Evolutionary conservation across 2,888 invertebrate species (phyloP).

Genomic region (Noctua comes): DNA sequence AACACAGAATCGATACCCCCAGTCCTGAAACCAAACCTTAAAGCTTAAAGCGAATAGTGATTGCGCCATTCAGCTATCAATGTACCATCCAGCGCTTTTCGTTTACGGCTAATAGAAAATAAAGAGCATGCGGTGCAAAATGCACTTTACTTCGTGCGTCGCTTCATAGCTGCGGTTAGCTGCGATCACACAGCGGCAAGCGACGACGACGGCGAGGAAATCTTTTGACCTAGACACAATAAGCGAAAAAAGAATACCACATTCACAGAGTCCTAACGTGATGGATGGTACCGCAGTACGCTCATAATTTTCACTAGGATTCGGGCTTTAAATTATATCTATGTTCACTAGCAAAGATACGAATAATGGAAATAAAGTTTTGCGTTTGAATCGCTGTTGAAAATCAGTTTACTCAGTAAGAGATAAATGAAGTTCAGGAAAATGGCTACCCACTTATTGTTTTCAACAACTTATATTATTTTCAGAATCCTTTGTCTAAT

Average conservation of each 20-base stretch:
- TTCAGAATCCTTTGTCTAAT: slow-evolving; percentile 2
- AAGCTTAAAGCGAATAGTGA: slow-evolving; percentile 24
- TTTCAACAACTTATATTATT: not conserved
- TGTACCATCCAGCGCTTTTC: slow-evolving; percentile 56
- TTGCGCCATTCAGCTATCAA: slow-evolving; percentile 45
- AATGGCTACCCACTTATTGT: not conserved
- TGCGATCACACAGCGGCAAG: slow-evolving; percentile 57
- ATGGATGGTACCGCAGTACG: slow-evolving; percentile 41
- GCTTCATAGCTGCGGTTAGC: slow-evolving; percentile 63
- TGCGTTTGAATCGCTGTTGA: not conserved
- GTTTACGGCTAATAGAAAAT: slow-evolving; percentile 60
- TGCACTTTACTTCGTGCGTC: slow-evolving; percentile 64
- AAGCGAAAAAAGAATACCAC: slow-evolving; percentile 41
- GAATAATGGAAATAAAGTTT: slow-evolving; percentile 17
- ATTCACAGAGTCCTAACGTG: slow-evolving; percentile 19
- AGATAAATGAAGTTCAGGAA: slow-evolving; percentile 3
- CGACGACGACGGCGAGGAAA: slow-evolving; percentile 55
- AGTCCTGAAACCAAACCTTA: slow-evolving; percentile 21
- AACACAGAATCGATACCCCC: slow-evolving; percentile 23
- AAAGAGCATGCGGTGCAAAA: slow-evolving; percentile 66
- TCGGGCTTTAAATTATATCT: slow-evolving; percentile 35
- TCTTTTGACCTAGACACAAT: slow-evolving; percentile 56
- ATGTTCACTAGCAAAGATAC: slow-evolving; percentile 18
- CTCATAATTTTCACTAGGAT: slow-evolving; percentile 44
- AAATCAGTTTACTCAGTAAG: not conserved